phyloP scores from a whole-genome alignment of 2,888 invertebrate species.

The Plemyria rubiginata region DNA sequence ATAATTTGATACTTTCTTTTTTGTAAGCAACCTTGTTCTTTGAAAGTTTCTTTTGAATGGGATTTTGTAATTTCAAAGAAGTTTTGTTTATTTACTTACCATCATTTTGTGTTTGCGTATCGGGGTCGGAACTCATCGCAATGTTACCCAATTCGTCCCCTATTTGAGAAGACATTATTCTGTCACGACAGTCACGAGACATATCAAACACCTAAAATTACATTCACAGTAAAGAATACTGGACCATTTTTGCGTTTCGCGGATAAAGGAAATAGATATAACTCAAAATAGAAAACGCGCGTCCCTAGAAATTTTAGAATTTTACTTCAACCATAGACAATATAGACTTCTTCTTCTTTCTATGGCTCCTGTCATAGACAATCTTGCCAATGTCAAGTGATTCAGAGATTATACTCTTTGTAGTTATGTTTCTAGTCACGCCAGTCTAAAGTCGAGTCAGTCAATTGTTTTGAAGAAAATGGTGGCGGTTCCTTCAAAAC shows the following conservation, averaged over 20 bases:
- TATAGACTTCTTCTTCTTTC: no score
- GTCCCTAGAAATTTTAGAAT: no score
- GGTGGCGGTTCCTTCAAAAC: no score
- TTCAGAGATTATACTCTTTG: no score
- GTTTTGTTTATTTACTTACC: slow-evolving; percentile 77
- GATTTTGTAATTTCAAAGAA: no score
- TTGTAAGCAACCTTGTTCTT: background rate
- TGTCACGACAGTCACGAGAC: slow-evolving; percentile 5
- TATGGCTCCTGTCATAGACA: no score
- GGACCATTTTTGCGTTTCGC: slow-evolving; percentile 12
- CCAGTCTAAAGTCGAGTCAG: no score
- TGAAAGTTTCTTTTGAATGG: no score
- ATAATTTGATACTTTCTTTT: background rate
- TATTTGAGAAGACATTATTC: slow-evolving; percentile 58
- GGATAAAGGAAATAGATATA: background rate
- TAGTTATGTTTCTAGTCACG: no score
- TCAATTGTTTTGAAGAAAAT: no score
- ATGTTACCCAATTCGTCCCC: slow-evolving; percentile 69
- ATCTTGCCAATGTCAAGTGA: no score
- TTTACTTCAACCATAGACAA: no score
- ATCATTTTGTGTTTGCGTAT: slow-evolving; percentile 75
- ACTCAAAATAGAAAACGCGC: background rate
- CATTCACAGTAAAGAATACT: background rate
- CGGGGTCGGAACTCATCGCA: slow-evolving; percentile 70
- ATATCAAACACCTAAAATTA: slow-evolving; percentile 6